Evolutionary conservation across 2,888 invertebrate species (phyloP).

Genomic region (Diaprepes abbreviatus): DNA sequence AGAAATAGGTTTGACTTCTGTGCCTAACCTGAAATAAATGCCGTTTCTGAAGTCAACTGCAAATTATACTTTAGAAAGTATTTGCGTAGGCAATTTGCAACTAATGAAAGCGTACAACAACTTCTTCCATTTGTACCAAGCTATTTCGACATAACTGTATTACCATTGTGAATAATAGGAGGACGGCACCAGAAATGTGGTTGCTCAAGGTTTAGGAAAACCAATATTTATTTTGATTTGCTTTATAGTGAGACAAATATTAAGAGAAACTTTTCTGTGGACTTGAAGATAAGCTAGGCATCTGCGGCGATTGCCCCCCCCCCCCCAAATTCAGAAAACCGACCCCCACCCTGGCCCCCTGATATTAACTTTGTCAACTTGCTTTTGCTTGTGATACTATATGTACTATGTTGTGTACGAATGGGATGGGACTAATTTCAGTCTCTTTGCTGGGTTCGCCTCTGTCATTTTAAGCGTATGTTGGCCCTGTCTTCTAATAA

Average conservation of each 20-base stretch:
- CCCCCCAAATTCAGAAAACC: no score
- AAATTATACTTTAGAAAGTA: constrained; percentile 95
- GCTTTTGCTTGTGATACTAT: no score
- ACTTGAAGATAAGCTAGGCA: constrained; percentile 90
- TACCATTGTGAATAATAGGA: constrained; percentile 96
- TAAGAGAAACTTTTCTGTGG: no score
- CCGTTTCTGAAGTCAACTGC: constrained; percentile 96
- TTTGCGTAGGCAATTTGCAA: constrained; percentile 95
- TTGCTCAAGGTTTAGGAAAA: constrained; percentile 98
- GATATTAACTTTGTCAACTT: no score
- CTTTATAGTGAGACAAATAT: no score
- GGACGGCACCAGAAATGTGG: constrained; percentile 98
- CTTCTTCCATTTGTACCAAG: constrained; percentile 85
- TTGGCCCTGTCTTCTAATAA: no score
- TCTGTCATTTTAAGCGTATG: no score
- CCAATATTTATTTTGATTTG: constrained; percentile 88
- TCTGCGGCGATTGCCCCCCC: constrained; percentile 83
- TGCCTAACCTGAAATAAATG: constrained; percentile 81
- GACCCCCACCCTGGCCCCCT: no score
- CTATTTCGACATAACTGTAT: constrained; percentile 94
- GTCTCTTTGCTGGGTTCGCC: no score
- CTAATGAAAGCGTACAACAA: constrained; percentile 80
- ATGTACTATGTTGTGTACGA: no score
- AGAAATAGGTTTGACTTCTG: constrained; percentile 86
- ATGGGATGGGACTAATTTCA: no score